Conservation (phyloP, 1,140 invertebrate species). For the Lordiphosa stackelbergi region DNA sequence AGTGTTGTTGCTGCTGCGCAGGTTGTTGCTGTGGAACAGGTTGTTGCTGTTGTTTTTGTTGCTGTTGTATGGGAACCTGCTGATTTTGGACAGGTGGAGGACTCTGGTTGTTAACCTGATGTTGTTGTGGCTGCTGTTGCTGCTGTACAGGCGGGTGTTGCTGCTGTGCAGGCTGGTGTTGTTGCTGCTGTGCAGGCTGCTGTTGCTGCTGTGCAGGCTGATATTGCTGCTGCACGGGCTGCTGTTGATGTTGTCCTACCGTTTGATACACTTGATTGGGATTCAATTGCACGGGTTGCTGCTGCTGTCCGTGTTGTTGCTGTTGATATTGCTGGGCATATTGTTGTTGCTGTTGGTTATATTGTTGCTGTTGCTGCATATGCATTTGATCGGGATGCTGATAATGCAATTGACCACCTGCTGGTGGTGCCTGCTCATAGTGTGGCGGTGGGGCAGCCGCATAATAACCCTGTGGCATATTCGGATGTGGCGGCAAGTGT, state of each 20-base stretch:
- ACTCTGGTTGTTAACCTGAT: slow-evolving; percentile 3
- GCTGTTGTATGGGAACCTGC: slow-evolving; percentile 26
- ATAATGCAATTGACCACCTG: slow-evolving; percentile 51
- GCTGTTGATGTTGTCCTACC: slow-evolving; percentile 49
- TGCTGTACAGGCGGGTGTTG: slow-evolving; percentile 35
- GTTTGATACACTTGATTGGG: slow-evolving; percentile 60
- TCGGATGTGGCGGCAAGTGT: slow-evolving; percentile 74
- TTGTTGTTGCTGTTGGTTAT: slow-evolving; percentile 72
- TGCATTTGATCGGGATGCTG: slow-evolving; percentile 64
- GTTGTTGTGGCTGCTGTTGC: slow-evolving; percentile 37
- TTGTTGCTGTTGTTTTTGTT: slow-evolving; percentile 23
- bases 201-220: slow-evolving; percentile 25
- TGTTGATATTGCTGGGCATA: slow-evolving; percentile 64
- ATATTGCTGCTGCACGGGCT: slow-evolving; percentile 27
- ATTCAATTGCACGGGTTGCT: slow-evolving; percentile 40
- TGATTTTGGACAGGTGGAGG: slow-evolving; percentile 15
- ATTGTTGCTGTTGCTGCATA: slow-evolving; percentile 68
- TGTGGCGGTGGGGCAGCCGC: slow-evolving; percentile 38
- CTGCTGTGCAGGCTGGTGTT: slow-evolving; percentile 40
- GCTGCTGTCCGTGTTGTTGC: slow-evolving; percentile 54
- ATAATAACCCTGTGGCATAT: slow-evolving; percentile 73
- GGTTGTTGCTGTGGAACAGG: slow-evolving; percentile 20
- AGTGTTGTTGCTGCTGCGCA: slow-evolving; percentile 21
- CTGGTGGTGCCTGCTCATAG: slow-evolving; percentile 39
- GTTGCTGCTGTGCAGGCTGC: slow-evolving; percentile 22